Evolutionary conservation across 92 coral and sea anemone species (phyloP).

Genomic region (Pocillopora grandis): DNA sequence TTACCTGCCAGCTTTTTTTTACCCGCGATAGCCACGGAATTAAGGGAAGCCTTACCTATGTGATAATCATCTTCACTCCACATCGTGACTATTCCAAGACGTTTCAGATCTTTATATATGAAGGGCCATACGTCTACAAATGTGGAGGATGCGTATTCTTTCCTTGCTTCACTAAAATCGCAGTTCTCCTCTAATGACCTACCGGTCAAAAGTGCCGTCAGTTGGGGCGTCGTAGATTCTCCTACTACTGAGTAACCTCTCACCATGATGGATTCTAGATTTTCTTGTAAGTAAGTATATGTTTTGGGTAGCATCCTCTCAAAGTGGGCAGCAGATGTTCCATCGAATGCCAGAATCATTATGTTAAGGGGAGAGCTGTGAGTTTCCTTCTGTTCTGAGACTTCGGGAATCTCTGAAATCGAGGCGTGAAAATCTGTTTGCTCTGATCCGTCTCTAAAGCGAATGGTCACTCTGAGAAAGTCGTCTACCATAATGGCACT

Average conservation of each 20-base stretch:
- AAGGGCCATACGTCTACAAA: conserved; percentile 64
- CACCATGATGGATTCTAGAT: conserved; percentile 53
- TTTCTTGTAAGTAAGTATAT: conserved; percentile 49
- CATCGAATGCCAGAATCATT: conserved; percentile 61
- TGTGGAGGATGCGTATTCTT: conserved; percentile 39
- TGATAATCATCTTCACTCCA: conserved; percentile 19
- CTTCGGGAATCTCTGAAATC: conserved; percentile 64
- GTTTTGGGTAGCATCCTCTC: conserved; percentile 72
- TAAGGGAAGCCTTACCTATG: neutral
- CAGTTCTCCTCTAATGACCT: conserved; percentile 29
- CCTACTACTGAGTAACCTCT: conserved; percentile 72
- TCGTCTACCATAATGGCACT: conserved; percentile 48
- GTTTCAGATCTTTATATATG: conserved; percentile 50
- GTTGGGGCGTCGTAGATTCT: conserved; percentile 62
- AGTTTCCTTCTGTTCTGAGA: conserved; percentile 41
- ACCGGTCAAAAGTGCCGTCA: conserved; percentile 69
- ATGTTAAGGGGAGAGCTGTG: conserved; percentile 55
- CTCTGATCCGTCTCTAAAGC: conserved; percentile 19
- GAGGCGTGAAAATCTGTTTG: conserved; percentile 61
- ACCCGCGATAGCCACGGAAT: neutral
- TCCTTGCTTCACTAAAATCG: conserved; percentile 53
- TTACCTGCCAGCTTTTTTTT: too few relatives aligned
- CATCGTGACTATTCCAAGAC: conserved; percentile 53
- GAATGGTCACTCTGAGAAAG: conserved; percentile 44
- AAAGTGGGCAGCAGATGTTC: conserved; percentile 79